Conservation (phyloP, 2,797 vertebrate genomes). For the Syndactyla subalaris region DNA sequence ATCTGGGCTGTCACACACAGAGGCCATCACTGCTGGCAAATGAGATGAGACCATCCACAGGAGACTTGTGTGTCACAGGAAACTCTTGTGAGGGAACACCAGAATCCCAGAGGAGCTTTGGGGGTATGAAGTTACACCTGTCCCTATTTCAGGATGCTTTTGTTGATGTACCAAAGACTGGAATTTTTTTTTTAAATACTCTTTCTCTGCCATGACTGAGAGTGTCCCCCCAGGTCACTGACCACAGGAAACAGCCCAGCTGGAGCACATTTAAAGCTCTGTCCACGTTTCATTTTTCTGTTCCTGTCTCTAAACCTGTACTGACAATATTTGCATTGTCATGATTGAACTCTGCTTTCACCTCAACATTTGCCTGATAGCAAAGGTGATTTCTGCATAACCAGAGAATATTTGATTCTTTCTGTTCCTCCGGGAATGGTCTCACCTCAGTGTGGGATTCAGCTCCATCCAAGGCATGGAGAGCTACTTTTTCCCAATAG, state of each 20-base stretch:
- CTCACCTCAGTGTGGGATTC: neutral
- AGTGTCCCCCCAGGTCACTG: neutral
- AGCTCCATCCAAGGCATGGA: neutral
- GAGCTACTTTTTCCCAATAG: neutral
- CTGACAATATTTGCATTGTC: neutral
- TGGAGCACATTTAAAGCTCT: neutral
- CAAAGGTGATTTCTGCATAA: neutral
- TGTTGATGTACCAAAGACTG: neutral
- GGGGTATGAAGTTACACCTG: neutral
- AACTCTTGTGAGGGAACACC: neutral
- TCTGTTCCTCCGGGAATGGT: neutral
- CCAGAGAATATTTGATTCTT: neutral
- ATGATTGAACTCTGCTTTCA: neutral
- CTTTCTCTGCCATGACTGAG: neutral
- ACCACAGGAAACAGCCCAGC: neutral
- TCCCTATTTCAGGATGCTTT: neutral
- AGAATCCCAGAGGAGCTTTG: neutral
- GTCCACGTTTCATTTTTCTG: neutral
- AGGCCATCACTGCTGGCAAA: neutral
- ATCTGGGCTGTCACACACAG: neutral
- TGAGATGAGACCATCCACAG: neutral
- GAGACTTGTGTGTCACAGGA: neutral
- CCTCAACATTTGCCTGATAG: neutral
- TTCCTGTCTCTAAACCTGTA: neutral
- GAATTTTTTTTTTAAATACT: neutral